Percentiles rank a stretch among this genome's conserved stretches.
These are phyloP conservation scores for Poeciliopsis turrubarensis DNA, from an alignment of 2,113 vertebrate species.

Conservation along the genomic window DNA sequence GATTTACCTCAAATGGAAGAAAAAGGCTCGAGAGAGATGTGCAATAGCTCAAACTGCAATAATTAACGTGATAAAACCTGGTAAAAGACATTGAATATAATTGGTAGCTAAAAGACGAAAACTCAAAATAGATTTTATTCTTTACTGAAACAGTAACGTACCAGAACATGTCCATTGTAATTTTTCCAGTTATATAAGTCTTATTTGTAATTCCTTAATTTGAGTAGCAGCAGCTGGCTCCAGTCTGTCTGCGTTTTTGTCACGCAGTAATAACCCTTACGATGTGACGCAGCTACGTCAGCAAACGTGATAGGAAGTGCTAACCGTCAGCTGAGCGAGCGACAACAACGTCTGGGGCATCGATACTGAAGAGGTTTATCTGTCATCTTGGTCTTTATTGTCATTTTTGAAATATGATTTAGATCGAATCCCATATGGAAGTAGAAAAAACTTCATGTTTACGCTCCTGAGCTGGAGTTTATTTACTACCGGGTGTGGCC, in stretches of 20 bases:
- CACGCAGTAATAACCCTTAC: slow-evolving; percentile 2
- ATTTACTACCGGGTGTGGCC: neutral
- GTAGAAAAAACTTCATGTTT: too few relatives aligned
- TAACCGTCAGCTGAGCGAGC: slow-evolving; percentile 57
- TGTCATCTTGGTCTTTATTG: neutral
- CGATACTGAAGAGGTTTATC: slow-evolving; percentile 54
- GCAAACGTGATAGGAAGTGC: slow-evolving; percentile 45
- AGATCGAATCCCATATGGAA: rapidly evolving
- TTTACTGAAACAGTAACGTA: too few relatives aligned
- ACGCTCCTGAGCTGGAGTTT: neutral
- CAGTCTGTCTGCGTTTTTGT: slow-evolving; percentile 30
- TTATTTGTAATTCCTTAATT: too few relatives aligned
- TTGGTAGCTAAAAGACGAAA: too few relatives aligned
- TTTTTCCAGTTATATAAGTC: too few relatives aligned
- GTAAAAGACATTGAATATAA: too few relatives aligned
- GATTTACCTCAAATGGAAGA: too few relatives aligned
- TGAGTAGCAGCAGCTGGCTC: neutral
- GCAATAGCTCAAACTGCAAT: too few relatives aligned
- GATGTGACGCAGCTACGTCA: slow-evolving; percentile 36
- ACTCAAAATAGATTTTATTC: too few relatives aligned
- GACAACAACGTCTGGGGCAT: neutral
- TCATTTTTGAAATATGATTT: neutral
- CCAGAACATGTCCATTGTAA: too few relatives aligned
- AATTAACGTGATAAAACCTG: too few relatives aligned
- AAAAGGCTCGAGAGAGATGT: too few relatives aligned